Conservation (phyloP, 2,797 vertebrate genomes). For the Gambusia yucatana region DNA sequence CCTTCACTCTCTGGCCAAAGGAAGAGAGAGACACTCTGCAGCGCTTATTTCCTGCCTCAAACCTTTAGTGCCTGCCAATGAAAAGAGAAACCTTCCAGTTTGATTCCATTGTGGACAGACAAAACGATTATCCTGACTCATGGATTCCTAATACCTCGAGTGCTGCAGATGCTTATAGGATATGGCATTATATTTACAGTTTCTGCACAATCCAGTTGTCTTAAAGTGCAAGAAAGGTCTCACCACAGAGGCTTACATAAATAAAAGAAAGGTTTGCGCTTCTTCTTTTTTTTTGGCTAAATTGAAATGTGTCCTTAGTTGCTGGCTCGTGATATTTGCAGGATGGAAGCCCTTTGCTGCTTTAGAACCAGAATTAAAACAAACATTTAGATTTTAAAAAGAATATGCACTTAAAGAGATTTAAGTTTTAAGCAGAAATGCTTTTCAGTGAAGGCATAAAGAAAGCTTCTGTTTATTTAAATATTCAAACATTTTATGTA, state of each 20-base stretch:
- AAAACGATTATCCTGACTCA: slow-evolving; percentile 64
- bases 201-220: not conserved
- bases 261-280: not conserved
- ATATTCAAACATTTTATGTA: not conserved
- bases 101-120: slow-evolving; percentile 63
- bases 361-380: not conserved
- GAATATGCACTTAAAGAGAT: not conserved
- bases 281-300: not conserved
- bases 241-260: not conserved
- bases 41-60: slow-evolving; percentile 75
- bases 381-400: not conserved
- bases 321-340: not conserved
- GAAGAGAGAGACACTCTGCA: slow-evolving; percentile 50
- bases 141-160: slow-evolving; percentile 52
- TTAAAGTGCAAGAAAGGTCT: not conserved
- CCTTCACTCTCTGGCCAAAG: slow-evolving; percentile 62
- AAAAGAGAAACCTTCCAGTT: slow-evolving; percentile 72
- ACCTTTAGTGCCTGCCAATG: slow-evolving; percentile 70
- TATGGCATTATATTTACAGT: slow-evolving; percentile 15
- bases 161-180: slow-evolving; percentile 17
- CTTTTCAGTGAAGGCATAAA: too few relatives aligned
- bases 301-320: not conserved
- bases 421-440: too few relatives aligned
- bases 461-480: not conserved
- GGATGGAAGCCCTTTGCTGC: not conserved